Evolutionary conservation across 2,113 vertebrate species (phyloP), one percentile per base, ranked within the genome.

Genomic region (Bos javanicus): DNA sequence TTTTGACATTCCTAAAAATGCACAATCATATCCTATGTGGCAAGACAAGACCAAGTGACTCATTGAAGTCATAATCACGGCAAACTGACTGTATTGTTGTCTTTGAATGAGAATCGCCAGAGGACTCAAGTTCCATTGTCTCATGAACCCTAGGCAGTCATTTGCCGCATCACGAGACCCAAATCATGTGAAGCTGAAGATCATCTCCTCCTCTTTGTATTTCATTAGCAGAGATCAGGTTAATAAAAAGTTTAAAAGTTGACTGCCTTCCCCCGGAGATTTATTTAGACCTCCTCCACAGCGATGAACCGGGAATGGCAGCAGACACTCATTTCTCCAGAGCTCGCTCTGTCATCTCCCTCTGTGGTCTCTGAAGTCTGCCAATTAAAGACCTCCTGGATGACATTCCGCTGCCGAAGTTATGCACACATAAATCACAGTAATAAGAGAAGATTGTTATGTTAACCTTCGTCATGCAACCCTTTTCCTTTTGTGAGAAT

Each of bases 341-440:
- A 98, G 98, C 94, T 36, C 95, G 5, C 96, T 98, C 98, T 98
- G 98, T 98, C 98, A 98, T 98, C 98, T 98, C 98, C 97, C 98
- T 98, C 98, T 98, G 98, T 98, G 98, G 98, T 99, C 98, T 98
- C 99, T 97, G 98, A 98, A 98, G 98, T 98, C 98, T 98, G 97
- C 97, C 98, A 98, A 98, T 98, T 99, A 98, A 98, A 99, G 98
- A 97, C 98, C 98, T 98, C 97, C 87, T 97, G 95, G 98, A 98
- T 99, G 98, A 98, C 98, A 99, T 98, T 99, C 98, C 91, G 76
- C 98, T 95, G 98, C 99, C 98, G 98, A 99, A 99, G 98, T 98
- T 98, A 98, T 98, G 98, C 98, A 98, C 98, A 98, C 98, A 99
- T 99, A 99, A 99, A 99, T 99, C 99, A 99, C n/a, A 97, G 98